Evolutionary conservation across 2,113 vertebrate species (phyloP).

Genomic region (Alligator mississippiensis): DNA sequence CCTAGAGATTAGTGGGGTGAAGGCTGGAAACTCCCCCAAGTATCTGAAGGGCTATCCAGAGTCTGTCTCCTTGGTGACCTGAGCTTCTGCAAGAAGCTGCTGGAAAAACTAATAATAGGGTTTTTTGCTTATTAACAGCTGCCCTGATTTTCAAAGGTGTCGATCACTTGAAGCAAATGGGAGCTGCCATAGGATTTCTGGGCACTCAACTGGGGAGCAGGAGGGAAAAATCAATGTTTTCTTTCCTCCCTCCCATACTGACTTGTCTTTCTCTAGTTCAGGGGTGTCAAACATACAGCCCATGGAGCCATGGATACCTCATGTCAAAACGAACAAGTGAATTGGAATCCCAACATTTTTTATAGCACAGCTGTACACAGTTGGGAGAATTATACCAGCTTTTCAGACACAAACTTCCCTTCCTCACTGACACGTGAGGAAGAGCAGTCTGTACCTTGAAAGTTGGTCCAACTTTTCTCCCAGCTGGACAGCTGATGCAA

Average conservation of each 20-base stretch:
- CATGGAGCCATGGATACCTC: no score
- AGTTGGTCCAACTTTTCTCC: no score
- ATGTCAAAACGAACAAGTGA: no score
- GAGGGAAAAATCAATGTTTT: neutral
- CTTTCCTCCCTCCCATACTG: neutral
- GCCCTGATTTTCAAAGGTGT: no score
- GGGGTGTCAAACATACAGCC: neutral
- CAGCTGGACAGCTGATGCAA: no score
- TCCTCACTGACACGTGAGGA: no score
- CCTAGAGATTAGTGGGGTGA: rapidly evolving
- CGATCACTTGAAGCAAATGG: neutral
- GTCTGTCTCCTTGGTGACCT: rapidly evolving
- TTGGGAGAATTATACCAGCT: no score
- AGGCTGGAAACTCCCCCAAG: neutral
- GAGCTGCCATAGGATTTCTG: rapidly evolving
- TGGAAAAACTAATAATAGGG: neutral
- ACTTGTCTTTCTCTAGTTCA: neutral
- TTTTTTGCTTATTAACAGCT: no score
- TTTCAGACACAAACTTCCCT: no score
- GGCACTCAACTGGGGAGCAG: rapidly evolving
- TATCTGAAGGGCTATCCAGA: neutral
- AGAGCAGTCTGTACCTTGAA: no score
- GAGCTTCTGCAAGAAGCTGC: rapidly evolving
- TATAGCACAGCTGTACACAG: no score
- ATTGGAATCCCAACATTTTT: neutral